Base-by-base conservation (phyloP, 2,888 invertebrate species). In the Phymatocera aterrima region DNA sequence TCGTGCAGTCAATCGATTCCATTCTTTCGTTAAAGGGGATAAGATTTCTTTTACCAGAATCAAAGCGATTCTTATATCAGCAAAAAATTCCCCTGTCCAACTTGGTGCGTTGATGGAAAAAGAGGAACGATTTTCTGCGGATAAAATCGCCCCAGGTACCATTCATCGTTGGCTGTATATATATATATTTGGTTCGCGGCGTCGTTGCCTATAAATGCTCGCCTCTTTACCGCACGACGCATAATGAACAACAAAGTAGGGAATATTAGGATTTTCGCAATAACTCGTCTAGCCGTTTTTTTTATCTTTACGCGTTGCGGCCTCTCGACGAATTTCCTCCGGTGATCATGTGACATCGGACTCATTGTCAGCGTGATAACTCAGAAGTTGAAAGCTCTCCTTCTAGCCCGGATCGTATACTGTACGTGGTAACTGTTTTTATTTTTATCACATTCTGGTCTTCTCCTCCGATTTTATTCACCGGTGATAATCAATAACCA, bases 1-100 rank as follows among this genome's bases (percentile, higher is more conserved):
- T 72, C 48, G 43, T 31, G 4, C 72, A 51, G 72, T 72, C 48
- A 51, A 72, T 72, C 72, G 48, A 72, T 72, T 43, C 51, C 72
- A 72, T 72, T 72, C 48, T 72, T 43, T 51, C 48, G 51, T 51
- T 72, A 51, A 72, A 72, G 34, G 51, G 21, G 43, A 28, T 10
- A n/a, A 51, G 34, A 31, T 46, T 43, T 37, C 12, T 31, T 65
- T 28, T 18, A 21, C 8, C 21, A 18, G 34, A 72, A 72, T 72
- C 72, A 51, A 72, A 51, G 48, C 48, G n/a, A 51, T 51, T 48
- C 72, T 31, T 51, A 72, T 72, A 48, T 12, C 4, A 31, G 6
- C 18, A 24, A 51, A 3, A 34, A 34, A 18, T 34, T 34, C 4
- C 18, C 31, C 21, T 18, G 10, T 40, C 34, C 48, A 48, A 72